phyloP scores from a whole-genome alignment of 1,140 invertebrate species.

The Hylaeus volcanicus region DNA sequence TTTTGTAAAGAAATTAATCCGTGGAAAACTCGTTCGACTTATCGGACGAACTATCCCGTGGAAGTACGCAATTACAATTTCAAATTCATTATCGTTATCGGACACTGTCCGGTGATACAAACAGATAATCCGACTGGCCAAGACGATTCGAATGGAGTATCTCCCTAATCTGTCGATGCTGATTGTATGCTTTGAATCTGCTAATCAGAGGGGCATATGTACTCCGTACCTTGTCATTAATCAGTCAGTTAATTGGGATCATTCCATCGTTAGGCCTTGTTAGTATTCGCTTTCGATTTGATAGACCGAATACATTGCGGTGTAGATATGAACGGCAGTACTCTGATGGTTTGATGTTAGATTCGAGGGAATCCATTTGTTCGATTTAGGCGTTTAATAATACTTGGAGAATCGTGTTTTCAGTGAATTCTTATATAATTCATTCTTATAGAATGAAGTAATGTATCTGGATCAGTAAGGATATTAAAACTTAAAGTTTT shows the following conservation, averaged over 20 bases:
- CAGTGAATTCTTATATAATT: too few species aligned
- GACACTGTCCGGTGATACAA: not conserved
- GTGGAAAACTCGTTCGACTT: too few species aligned
- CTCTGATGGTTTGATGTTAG: too few species aligned
- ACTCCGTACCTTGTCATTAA: slow-evolving; percentile 60
- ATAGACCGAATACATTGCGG: not conserved
- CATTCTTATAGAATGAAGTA: too few species aligned
- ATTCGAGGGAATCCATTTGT: too few species aligned
- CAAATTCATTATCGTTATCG: not conserved
- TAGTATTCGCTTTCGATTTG: slow-evolving; percentile 24
- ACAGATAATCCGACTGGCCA: slow-evolving; percentile 16
- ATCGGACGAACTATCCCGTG: too few species aligned
- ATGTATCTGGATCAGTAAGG: too few species aligned
- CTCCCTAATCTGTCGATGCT: not conserved
- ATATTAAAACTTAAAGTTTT: too few species aligned
- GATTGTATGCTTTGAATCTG: slow-evolving; percentile 32
- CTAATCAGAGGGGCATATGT: slow-evolving; percentile 42
- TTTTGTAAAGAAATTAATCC: too few species aligned
- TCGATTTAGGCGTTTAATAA: too few species aligned
- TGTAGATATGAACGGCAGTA: too few species aligned
- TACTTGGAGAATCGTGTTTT: too few species aligned
- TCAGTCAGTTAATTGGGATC: slow-evolving; percentile 64
- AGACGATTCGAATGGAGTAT: slow-evolving; percentile 27
- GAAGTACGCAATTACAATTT: not conserved
- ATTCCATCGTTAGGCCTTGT: slow-evolving; percentile 50